A percentile compares a stretch with the other conserved stretches of the same genome.
These are phyloP conservation scores for Cyprinella venusta DNA, from an alignment of 2,797 vertebrate species.

Conservation along the genomic window DNA sequence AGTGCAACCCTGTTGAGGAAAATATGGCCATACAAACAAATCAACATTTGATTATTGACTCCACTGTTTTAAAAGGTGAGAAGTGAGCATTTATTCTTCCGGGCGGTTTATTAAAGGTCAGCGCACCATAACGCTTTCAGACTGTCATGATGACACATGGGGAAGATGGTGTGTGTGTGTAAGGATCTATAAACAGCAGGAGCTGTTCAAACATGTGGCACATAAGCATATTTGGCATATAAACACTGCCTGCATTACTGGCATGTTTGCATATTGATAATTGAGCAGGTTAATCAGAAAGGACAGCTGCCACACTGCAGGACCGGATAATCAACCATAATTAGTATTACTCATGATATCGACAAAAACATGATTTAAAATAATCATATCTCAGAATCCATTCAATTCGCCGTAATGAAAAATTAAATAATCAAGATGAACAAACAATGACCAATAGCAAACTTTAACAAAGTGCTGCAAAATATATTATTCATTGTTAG, in stretches of 20 bases:
- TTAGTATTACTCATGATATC: neutral
- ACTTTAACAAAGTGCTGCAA: conserved; percentile 4
- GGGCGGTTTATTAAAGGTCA: conserved; percentile 6
- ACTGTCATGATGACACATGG: neutral
- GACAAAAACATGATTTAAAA: neutral
- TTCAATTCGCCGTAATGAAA: neutral
- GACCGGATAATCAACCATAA: neutral
- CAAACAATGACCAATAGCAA: neutral
- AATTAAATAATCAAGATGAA: neutral
- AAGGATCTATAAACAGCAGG: conserved; percentile 20
- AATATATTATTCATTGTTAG: neutral
- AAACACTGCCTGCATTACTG: conserved; percentile 15
- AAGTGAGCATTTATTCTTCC: conserved; percentile 22
- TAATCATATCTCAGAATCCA: neutral
- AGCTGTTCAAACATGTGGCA: conserved; percentile 23
- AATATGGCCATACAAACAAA: conserved; percentile 6
- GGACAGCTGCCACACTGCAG: conserved; percentile 33
- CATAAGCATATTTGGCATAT: conserved; percentile 47
- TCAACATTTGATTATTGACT: neutral
- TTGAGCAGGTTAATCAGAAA: conserved; percentile 32
- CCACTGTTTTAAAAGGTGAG: neutral
- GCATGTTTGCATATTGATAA: conserved; percentile 44
- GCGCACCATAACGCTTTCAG: neutral
- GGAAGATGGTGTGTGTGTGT: neutral
- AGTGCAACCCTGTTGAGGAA: conserved; percentile 23